phyloP scores from a whole-genome alignment of 1,140 invertebrate species.

The Cotesia chilonis region DNA sequence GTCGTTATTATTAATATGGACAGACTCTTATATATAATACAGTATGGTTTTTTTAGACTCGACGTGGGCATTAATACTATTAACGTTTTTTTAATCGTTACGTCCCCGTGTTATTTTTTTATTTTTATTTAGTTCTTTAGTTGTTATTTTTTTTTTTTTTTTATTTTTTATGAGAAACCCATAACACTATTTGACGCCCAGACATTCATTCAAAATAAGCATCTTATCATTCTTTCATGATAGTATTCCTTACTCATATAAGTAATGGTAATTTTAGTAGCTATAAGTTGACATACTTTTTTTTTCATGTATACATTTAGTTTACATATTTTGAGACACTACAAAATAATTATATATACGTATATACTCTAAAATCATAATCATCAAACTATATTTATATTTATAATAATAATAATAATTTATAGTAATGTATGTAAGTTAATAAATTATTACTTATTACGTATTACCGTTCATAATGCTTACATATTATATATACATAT shows the following conservation, averaged over 20 bases:
- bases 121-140: too few relatives aligned
- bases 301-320: conserved; percentile 60
- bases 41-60: conserved; percentile 65
- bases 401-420: conserved; percentile 46
- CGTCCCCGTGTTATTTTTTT: conserved; percentile 27
- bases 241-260: conserved; percentile 22
- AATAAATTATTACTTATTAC: conserved; percentile 54
- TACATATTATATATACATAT: conserved; percentile 37
- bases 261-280: conserved; percentile 33
- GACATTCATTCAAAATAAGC: conserved; percentile 31
- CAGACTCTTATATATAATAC: conserved; percentile 68
- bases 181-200: conserved; percentile 19
- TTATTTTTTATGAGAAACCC: neutral
- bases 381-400: conserved; percentile 45
- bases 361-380: conserved; percentile 51
- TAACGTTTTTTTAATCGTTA: conserved; percentile 59
- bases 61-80: conserved; percentile 66
- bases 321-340: conserved; percentile 65
- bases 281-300: conserved; percentile 8
- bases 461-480: conserved; percentile 44
- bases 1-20: conserved; percentile 67
- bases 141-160: too few relatives aligned
- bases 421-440: conserved; percentile 47
- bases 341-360: conserved; percentile 62
- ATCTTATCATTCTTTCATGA: conserved; percentile 24